These are phyloP conservation scores for Beaufortia kweichowensis DNA, from an alignment of 2,113 vertebrate genomes.

Conservation along the genomic window DNA sequence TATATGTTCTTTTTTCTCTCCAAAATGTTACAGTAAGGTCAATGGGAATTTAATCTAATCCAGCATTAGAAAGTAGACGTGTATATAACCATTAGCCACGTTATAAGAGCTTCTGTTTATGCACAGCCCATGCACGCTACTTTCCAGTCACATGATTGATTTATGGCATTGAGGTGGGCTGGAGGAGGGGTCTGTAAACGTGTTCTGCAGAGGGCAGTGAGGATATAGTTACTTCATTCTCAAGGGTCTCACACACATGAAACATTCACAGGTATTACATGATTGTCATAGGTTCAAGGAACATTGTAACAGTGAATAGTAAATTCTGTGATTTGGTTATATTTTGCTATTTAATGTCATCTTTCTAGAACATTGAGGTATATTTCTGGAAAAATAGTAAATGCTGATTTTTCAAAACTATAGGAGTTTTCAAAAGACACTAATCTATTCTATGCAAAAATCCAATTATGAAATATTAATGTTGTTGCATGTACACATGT, in stretches of 20 bases:
- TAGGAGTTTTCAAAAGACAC: too few relatives aligned
- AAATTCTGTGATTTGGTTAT: too few relatives aligned
- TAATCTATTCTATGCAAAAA: not conserved
- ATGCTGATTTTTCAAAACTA: too few relatives aligned
- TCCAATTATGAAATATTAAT: too few relatives aligned
- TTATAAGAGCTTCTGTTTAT: slow-evolving; percentile 1
- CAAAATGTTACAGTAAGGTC: not conserved
- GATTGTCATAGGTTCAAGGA: not conserved
- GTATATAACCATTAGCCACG: not conserved
- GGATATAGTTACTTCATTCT: slow-evolving; percentile 5
- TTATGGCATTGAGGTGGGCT: slow-evolving; percentile 11
- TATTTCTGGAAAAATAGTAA: too few relatives aligned
- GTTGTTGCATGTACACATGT: not conserved
- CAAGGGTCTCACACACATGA: not conserved
- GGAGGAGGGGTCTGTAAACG: not conserved
- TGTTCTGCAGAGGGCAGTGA: slow-evolving; percentile 19
- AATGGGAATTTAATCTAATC: not conserved
- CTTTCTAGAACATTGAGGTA: too few relatives aligned
- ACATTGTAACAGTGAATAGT: too few relatives aligned
- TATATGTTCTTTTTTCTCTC: not conserved
- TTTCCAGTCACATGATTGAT: slow-evolving; percentile 21
- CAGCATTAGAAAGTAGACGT: not conserved
- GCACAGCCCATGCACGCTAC: not conserved
- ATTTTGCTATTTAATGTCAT: too few relatives aligned
- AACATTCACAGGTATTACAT: not conserved